A percentile compares a stretch with the other conserved stretches of the same genome.
phyloP scores from a whole-genome alignment of 2,888 invertebrate species.

The Polylopha cassiicola region DNA sequence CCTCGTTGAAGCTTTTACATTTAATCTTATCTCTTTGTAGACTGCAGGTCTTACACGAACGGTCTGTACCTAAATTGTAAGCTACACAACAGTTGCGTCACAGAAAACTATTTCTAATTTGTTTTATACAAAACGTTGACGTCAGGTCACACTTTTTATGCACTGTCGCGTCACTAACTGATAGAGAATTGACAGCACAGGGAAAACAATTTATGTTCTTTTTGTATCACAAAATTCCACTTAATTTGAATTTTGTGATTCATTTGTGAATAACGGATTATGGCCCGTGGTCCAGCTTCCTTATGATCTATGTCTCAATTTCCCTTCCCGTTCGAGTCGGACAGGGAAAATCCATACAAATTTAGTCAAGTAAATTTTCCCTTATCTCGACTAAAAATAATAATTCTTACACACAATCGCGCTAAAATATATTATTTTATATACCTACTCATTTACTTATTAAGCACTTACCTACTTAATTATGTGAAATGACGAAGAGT shows the following conservation, averaged over 20 bases:
- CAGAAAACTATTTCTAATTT: too few species aligned
- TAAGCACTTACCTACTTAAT: too few species aligned
- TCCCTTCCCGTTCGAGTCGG: conserved; percentile 5
- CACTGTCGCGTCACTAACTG: background rate
- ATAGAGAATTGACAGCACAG: background rate
- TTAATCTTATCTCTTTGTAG: too few species aligned
- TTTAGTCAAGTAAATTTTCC: conserved; percentile 1
- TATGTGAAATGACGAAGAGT: too few species aligned
- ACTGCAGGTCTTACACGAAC: too few species aligned
- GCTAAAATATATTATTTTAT: too few species aligned
- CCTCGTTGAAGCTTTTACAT: too few species aligned
- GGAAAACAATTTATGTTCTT: background rate
- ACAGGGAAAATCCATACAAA: conserved; percentile 10
- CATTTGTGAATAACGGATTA: conserved; percentile 4
- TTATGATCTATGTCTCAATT: conserved; percentile 15
- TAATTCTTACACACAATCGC: too few species aligned
- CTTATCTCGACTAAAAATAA: conserved; percentile 1
- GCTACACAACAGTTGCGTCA: too few species aligned
- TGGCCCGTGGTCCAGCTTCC: background rate
- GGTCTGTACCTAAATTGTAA: too few species aligned
- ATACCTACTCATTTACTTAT: too few species aligned
- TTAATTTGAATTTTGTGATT: conserved; percentile 3
- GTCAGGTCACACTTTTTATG: background rate
- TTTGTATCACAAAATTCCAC: conserved; percentile 1
- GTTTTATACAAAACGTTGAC: too few species aligned